Conservation (phyloP, 2,113 vertebrate genomes). For the Phylloscopus trochilus region DNA sequence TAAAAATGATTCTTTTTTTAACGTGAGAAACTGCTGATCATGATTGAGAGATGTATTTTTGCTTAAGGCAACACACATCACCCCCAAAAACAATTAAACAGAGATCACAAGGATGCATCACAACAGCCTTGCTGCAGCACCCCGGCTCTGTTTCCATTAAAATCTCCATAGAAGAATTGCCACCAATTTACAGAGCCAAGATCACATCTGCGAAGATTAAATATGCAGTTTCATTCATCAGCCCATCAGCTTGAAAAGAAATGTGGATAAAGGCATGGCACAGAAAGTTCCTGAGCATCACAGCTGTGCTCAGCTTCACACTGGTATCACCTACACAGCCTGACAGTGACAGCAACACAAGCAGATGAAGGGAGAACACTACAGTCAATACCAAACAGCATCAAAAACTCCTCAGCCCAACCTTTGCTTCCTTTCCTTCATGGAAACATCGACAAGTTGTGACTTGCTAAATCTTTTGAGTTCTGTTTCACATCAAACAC, state of each 20-base stretch:
- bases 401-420: background rate
- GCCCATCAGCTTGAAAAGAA: background rate
- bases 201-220: background rate
- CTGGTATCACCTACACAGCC: background rate
- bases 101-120: background rate
- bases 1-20: background rate
- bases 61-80: background rate
- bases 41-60: background rate
- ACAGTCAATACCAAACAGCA: background rate
- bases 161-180: background rate
- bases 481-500: background rate
- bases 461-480: background rate
- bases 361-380: background rate
- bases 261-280: accelerated
- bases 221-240: background rate
- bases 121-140: background rate
- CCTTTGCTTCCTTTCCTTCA: background rate
- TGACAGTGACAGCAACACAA: background rate
- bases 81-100: background rate
- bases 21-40: background rate
- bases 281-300: background rate
- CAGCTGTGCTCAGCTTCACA: background rate
- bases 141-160: accelerated
- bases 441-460: background rate
- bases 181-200: background rate